These are phyloP conservation scores for Pteria penguin DNA, from an alignment of 2,888 invertebrate genomes.

Conservation along the genomic window DNA sequence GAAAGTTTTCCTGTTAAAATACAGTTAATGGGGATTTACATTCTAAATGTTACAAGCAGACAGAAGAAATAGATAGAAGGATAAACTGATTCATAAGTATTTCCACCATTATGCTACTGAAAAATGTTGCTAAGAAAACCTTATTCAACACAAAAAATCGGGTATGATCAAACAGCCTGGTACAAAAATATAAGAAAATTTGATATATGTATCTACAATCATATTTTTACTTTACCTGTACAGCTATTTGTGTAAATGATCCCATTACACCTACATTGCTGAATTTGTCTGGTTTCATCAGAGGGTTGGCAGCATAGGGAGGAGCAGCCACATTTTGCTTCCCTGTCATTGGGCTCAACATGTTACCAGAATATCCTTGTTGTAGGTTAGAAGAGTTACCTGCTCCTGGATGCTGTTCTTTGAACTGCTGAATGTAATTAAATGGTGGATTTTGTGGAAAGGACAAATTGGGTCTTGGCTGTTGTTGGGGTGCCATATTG, in stretches of 20 bases:
- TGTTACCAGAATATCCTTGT: slow-evolving; percentile 22
- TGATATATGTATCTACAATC: no score
- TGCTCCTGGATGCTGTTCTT: slow-evolving; percentile 11
- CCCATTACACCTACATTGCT: slow-evolving; percentile 51
- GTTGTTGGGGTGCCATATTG: background rate
- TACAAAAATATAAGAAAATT: no score
- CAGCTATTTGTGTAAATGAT: slow-evolving; percentile 60
- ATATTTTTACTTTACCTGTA: slow-evolving; percentile 67
- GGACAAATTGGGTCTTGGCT: no score
- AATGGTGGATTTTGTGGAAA: background rate
- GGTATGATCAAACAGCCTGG: no score
- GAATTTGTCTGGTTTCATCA: slow-evolving; percentile 42
- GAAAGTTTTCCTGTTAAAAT: no score
- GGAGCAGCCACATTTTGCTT: background rate
- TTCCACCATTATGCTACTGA: no score
- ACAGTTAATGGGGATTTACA: no score
- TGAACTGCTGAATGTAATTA: background rate
- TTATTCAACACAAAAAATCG: no score
- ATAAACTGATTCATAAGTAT: no score
- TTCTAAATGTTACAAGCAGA: no score
- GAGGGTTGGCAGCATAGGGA: background rate
- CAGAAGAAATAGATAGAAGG: no score
- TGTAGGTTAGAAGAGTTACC: background rate
- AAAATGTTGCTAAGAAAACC: no score
- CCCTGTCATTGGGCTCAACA: slow-evolving; percentile 10